Evolutionary conservation across 2,888 invertebrate genomes (phyloP).

Genomic region (Pteria penguin): DNA sequence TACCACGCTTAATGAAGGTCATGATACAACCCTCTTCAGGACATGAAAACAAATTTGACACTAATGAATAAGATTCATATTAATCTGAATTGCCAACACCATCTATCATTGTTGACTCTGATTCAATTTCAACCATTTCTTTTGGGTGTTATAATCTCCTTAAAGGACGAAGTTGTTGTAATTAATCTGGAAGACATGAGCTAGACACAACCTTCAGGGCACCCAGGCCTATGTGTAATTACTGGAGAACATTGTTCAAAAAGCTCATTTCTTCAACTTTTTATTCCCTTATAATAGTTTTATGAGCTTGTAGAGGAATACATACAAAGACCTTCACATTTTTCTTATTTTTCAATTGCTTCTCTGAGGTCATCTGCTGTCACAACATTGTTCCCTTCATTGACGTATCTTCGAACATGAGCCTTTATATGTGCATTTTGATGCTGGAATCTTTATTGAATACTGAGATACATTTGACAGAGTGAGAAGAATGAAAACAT

Average conservation of each 20-base stretch:
- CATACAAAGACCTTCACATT: slow-evolving; percentile 20
- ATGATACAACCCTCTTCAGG: slow-evolving; percentile 10
- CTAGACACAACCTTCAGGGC: too few relatives aligned
- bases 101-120: too few relatives aligned
- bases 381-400: slow-evolving; percentile 38
- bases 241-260: slow-evolving; percentile 8
- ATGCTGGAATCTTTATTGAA: slow-evolving; percentile 5
- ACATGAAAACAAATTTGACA: slow-evolving; percentile 15
- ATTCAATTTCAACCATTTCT: too few relatives aligned
- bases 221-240: too few relatives aligned
- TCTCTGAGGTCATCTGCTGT: slow-evolving; percentile 24
- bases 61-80: too few relatives aligned
- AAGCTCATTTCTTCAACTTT: slow-evolving; percentile 17
- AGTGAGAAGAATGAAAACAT: slow-evolving; percentile 23
- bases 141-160: too few relatives aligned
- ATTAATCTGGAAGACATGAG: too few relatives aligned
- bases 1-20: slow-evolving; percentile 3
- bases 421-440: slow-evolving; percentile 32
- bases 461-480: slow-evolving; percentile 5
- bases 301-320: not conserved
- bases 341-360: slow-evolving; percentile 13
- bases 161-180: too few relatives aligned
- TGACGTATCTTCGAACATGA: slow-evolving; percentile 23
- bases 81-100: too few relatives aligned
- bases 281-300: not conserved